phyloP scores from a whole-genome alignment of 2,888 invertebrate genomes.

The Adelphocoris suturalis region DNA sequence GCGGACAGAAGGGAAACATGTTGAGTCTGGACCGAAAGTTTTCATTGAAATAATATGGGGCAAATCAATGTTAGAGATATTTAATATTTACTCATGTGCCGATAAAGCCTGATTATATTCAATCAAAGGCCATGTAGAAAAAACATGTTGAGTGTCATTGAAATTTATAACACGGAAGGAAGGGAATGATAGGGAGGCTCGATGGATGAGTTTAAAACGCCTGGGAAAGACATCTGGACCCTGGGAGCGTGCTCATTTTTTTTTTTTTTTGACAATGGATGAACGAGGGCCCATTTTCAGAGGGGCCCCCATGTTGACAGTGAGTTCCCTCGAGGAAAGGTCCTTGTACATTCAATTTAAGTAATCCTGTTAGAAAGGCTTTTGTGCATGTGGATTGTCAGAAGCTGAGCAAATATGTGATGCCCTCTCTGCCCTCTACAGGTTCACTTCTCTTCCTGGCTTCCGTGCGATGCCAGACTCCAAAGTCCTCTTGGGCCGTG shows the following conservation, averaged over 20 bases:
- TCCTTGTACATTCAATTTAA: slow-evolving; percentile 70
- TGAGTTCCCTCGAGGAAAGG: slow-evolving; percentile 67
- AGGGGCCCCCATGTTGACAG: slow-evolving; percentile 63
- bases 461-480: background rate
- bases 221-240: slow-evolving; percentile 68
- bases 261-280: slow-evolving; percentile 65
- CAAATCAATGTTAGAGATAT: too few species aligned
- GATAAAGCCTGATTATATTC: too few species aligned
- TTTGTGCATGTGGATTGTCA: slow-evolving; percentile 70
- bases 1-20: too few species aligned
- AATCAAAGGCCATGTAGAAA: too few species aligned
- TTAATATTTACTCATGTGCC: too few species aligned
- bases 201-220: slow-evolving; percentile 56
- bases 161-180: background rate
- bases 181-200: background rate
- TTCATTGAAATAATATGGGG: too few species aligned
- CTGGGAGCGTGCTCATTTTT: background rate
- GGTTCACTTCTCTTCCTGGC: background rate
- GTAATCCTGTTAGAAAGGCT: slow-evolving; percentile 69
- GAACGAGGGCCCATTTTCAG: slow-evolving; percentile 50
- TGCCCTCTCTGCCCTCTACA: slow-evolving; percentile 29
- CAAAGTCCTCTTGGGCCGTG: background rate
- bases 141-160: too few species aligned
- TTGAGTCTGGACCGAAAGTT: too few species aligned
- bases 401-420: slow-evolving; percentile 70